Base-by-base conservation (phyloP, 2,113 vertebrate species). In the Syngnathus floridae region DNA sequence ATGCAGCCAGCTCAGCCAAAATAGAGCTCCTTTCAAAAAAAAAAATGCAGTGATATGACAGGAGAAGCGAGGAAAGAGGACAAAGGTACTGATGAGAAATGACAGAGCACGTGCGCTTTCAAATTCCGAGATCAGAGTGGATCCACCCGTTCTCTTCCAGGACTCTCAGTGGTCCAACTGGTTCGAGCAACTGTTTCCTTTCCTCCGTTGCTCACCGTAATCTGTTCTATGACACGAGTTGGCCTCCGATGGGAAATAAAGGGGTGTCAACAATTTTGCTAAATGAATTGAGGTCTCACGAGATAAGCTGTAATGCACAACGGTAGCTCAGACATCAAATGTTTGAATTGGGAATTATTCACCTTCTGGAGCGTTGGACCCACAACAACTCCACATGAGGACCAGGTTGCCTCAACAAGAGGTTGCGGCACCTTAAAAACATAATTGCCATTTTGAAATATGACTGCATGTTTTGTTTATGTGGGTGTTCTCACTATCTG, bases 401-500 rank as follows among this genome's bases (percentile, higher is more conserved):
- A 55, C 22, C 52, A 55, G 7, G 52, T 55, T 12, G 4, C 26
- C 22, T 2, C 54, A 35, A 2, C 26, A 17, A 56, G 35, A 56
- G 35, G 12, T 55, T 31, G 54, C 13, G 16, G 12, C 13, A 6
- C 12, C 13, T 35, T 35, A 4, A 26, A 26, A 55, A 31, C 16
- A 31, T 12, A 26, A 55, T 13, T 49, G 67, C 74, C 78, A 76
- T 75, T 74, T 79, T 75, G 68, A 81, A 81, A 84, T 73, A 71
- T 77, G 69, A 83, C 81, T 85, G 80, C 69, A 73, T 70, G 70
- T 85, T 87, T 78, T 82, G 80, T 86, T 87, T 83, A 76, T 82
- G 83, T 82, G 78, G 81, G 83, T 84, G 78, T 82, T 80, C 78
- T 86, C 73, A 82, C 78, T 82, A 60, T 51, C 16, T 43, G 7